Conservation (phyloP, 2,888 invertebrate species). For the Seira sanloemensis region DNA sequence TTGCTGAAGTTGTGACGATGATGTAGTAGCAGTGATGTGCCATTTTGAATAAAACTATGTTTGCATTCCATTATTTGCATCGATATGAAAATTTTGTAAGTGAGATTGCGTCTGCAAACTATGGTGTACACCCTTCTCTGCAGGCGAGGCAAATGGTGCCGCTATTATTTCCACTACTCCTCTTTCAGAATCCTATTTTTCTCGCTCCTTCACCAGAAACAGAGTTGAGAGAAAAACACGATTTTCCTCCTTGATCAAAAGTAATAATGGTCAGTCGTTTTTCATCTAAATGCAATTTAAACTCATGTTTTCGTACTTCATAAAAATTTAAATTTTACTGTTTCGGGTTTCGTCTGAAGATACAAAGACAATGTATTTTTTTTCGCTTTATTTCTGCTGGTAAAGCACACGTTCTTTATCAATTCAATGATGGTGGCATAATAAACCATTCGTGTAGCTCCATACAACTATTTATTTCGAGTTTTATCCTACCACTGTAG, state of each 20-base stretch:
- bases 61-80: neutral
- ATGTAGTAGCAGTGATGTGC: neutral
- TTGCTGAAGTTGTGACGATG: neutral
- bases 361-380: neutral
- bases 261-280: conserved; percentile 52
- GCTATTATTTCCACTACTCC: neutral
- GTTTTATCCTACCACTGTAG: neutral
- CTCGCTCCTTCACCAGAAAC: no score
- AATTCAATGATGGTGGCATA: neutral
- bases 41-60: neutral
- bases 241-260: conserved; percentile 32
- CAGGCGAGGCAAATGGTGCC: neutral
- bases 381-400: conserved; percentile 1
- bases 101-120: neutral
- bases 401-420: neutral
- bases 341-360: conserved; percentile 30
- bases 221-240: neutral
- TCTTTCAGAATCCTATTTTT: no score
- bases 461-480: neutral
- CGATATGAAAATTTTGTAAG: neutral
- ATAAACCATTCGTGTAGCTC: neutral
- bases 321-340: conserved; percentile 62
- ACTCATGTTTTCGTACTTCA: conserved; percentile 28
- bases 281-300: conserved; percentile 46
- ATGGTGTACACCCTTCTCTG: neutral